Evolutionary conservation across 2,113 vertebrate species (phyloP), one percentile per base, ranked within the genome.

Genomic region (Mirza zaza): DNA sequence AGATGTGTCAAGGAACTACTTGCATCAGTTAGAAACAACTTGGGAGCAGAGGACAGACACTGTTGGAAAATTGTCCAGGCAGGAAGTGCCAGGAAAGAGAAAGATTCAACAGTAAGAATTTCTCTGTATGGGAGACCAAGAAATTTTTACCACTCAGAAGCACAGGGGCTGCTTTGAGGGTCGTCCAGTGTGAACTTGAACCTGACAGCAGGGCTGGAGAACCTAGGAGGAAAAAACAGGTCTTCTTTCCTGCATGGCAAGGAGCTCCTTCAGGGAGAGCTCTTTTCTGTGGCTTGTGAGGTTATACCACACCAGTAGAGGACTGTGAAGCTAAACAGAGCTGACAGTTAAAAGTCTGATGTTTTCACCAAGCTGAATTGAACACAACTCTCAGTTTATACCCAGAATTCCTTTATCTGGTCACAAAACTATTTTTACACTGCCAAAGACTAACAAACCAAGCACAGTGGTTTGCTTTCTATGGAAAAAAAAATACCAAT

Each of bases 361-460:
- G 63, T 42, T 95, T 90, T 94, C 71, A 65, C 57, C 83, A 84
- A 70, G 7, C 23, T 77, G 61, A 97, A 68, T 17, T 67, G 85
- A 85, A 81, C 8, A 63, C 50, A 83, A n/a, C 27, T 91, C 42
- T 42, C 45, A 12, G 2, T 55, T 65, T 73, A 92, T 77, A 55
- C 23, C 75, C 52, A 91, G 15, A 94, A 93, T 95, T 81, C 57
- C 82, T 88, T 84, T 80, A 65, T 70, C 80, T 79, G 91, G 52
- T 84, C 50, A 94, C 17, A 71, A 84, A 94, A 81, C 39, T 67
- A 23, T 81, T 50, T 55, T 85, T 77, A 90, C 18, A 76, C 73
- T 63, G 67, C 50, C 45, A 73, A 14, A 65, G 9, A 63, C 34
- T 59, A 34, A 55, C 29, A 95, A 96, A 67, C 55, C 39, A 95